phyloP scores from a whole-genome alignment of 2,888 invertebrate species.

The Apotomis turbidana region DNA sequence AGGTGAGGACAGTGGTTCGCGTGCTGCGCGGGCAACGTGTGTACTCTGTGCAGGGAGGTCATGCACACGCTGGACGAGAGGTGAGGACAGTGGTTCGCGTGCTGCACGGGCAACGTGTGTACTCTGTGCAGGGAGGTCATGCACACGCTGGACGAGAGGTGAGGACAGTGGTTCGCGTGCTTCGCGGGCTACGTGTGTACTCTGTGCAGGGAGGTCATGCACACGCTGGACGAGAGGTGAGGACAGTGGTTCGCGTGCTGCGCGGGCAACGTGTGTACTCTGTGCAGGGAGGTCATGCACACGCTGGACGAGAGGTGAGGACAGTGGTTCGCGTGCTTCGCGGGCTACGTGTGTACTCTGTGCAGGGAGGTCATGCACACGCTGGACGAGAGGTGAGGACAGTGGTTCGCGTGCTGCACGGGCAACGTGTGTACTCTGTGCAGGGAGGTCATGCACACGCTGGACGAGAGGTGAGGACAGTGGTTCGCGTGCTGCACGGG shows the following conservation, averaged over 20 bases:
- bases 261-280: constrained; percentile 73
- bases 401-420: constrained; percentile 41
- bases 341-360: constrained; percentile 75
- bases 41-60: constrained; percentile 73
- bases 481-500: constrained; percentile 49
- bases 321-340: constrained; percentile 15
- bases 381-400: constrained; percentile 73
- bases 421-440: constrained; percentile 78
- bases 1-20: constrained; percentile 56
- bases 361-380: constrained; percentile 74
- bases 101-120: constrained; percentile 67
- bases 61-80: constrained; percentile 79
- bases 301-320: constrained; percentile 78
- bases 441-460: constrained; percentile 67
- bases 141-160: constrained; percentile 80
- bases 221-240: constrained; percentile 79
- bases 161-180: neutral
- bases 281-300: constrained; percentile 72
- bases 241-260: too few relatives aligned
- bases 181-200: constrained; percentile 72
- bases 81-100: constrained; percentile 49
- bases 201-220: constrained; percentile 71
- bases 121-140: constrained; percentile 73
- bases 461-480: constrained; percentile 73
- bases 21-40: constrained; percentile 63